Evolutionary conservation across 2,797 vertebrate genomes (phyloP), one percentile per base, ranked within the genome.

Genomic region (Dromococcyx pavoninus): DNA sequence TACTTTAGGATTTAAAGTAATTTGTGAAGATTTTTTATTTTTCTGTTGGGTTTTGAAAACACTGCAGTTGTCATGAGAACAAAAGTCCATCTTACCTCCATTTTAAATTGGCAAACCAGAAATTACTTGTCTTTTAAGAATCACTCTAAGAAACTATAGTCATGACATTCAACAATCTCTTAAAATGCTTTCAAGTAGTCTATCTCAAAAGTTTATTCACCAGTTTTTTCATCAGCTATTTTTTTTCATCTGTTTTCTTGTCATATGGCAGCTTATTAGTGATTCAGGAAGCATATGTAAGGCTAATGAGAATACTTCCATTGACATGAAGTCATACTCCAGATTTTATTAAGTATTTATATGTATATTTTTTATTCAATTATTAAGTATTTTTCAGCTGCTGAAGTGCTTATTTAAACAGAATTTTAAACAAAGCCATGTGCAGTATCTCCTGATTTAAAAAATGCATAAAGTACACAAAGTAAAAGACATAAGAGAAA

Each of bases 401-500:
- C 5, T 53, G 4, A 72, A 57, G 7, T 79, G 27, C 3, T 82
- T 90, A 76, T 76, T 54, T 23, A 74, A 79, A 35, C 4, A 32
- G n/a, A 77, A 77, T 64, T 73, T 91, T 64, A 85, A 82, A 33
- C 56, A 62, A 74, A 91, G 10, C 11, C 27, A 62, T 22, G 22
- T 37, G 71, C 22, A 1, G 0, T 33, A 48, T 22, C 12, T 82
- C 23, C 8, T 37, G 27, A 8, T 62, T 86, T 51, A 33, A 60
- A 88, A 87, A 62, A 71, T 15, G 24, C 0, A 2, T 27, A 77
- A 64, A 74, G 28, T 18, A 33, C 2, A 0, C 39, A 57, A 53
- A 66, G 13, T 57, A 53, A 91, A 76, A 79, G 64, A 93, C 28
- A 16, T 74, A 84, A 93, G 72, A 95, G 53, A 94, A 90, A 95